Base-by-base conservation (phyloP, 2,888 invertebrate genomes). In the Apodemia zela region DNA sequence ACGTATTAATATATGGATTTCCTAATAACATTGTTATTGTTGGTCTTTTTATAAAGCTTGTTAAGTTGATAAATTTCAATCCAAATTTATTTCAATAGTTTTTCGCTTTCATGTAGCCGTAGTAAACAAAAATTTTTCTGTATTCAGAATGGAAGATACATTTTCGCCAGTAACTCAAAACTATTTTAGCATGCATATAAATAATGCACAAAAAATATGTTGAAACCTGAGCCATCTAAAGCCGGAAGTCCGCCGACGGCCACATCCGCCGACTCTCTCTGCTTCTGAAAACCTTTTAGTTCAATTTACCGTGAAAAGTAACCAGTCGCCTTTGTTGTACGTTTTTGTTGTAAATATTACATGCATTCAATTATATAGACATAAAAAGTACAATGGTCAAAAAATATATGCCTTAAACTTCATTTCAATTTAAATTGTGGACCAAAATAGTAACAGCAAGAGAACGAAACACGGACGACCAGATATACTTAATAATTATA, bases 271-370 rank as follows among this genome's bases (percentile, higher is more conserved):
- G 66, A 63, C 47, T 74, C 81, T 79, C 79, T 80, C 82, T 84
- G 82, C 74, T 76, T 71, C 78, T 82, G 82, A 87, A 87, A 87
- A 86, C 87, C 86, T 87, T 87, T 89, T 89, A 87, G 88, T 85
- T 89, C 85, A 89, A 87, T 87, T 88, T 82, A 83, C 76, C 85
- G 86, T 85, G 82, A 87, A 89, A 85, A 84, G 81, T 79, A 79
- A 74, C 79, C 79, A 63, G 65, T 68, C 47, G 47, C 47, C 17
- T 47, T 47, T 47, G 47, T 47, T 47, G 0, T 47, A 47, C 47
- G 47, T 51, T 51, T 51, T 51, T 51, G 51, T 13, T 6, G 4
- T 51, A 51, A 51, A 51, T 21, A 51, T 47, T 17, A 51, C 2
- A 11, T 51, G 49, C 18, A 51, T 51, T 18, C 0, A 2, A n/a